These are phyloP conservation scores for Chrysomela aeneicollis DNA, from an alignment of 2,888 invertebrate species.

Conservation along the genomic window DNA sequence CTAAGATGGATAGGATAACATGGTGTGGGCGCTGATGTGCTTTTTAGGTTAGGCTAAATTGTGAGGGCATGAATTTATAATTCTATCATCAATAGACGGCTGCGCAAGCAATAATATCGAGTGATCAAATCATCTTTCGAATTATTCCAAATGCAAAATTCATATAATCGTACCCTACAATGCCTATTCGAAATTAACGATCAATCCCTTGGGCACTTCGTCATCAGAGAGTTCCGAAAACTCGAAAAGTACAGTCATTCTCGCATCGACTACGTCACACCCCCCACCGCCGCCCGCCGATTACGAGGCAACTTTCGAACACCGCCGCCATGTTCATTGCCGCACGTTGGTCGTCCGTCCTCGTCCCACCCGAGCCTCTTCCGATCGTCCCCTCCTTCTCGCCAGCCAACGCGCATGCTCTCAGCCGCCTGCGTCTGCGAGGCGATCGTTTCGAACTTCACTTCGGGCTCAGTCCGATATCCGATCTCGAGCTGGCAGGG, in stretches of 20 bases:
- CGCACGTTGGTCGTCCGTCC: conserved; percentile 31
- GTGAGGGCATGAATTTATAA: too few species aligned
- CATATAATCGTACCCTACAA: too few species aligned
- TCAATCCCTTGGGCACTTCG: too few species aligned
- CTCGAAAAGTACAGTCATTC: conserved; percentile 2
- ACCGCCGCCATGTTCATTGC: conserved; percentile 48
- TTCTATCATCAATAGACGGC: too few species aligned
- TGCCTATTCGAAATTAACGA: too few species aligned
- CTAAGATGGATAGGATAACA: too few species aligned
- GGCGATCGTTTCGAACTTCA: conserved; percentile 38
- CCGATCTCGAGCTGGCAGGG: conserved; percentile 28
- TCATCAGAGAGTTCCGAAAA: too few species aligned
- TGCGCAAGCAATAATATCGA: too few species aligned
- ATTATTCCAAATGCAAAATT: too few species aligned
- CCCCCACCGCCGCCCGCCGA: conserved; percentile 18
- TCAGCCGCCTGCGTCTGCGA: conserved; percentile 34
- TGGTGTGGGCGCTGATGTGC: too few species aligned
- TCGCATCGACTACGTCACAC: conserved; percentile 5
- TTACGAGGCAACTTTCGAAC: conserved; percentile 47
- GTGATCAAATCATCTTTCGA: too few species aligned
- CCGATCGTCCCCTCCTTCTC: conserved; percentile 28
- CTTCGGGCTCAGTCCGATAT: conserved; percentile 36
- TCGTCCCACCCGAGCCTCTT: conserved; percentile 26
- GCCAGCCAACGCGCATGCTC: conserved; percentile 31
- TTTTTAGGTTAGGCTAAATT: too few species aligned